Evolutionary conservation across 2,888 invertebrate genomes (phyloP), one percentile per base, ranked within the genome.

Genomic region (Nymphalis polychloros): DNA sequence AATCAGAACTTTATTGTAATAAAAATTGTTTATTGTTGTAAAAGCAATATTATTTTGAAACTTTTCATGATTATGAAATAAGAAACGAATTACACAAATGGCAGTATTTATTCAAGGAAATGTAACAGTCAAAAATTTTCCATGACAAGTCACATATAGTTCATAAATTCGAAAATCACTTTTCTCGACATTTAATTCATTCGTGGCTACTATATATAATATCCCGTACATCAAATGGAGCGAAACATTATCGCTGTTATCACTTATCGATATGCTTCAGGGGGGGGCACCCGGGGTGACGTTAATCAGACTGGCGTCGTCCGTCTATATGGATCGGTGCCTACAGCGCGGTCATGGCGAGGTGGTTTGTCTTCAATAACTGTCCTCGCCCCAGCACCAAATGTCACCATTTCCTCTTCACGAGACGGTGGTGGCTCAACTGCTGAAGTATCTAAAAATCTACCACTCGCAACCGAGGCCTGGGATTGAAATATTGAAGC

Each of bases 361-460:
- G 84, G 72, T 61, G 88, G 83, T 19, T 83, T 84, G 0, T 86
- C 85, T 0, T 84, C 84, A 16, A 72, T 77, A 4, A 84, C 83
- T 2, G 77, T 83, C 61, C 89, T 78, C 59, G 93, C 93, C 49
- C 95, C 95, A 66, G 94, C 90, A 77, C 95, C 95, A 81, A 96
- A 96, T 16, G 95, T 95, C 59, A 95, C 95, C 80, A 95, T 93
- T 77, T 96, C 96, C 77, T 96, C 96, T 74, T 95, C 95, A 72
- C 94, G 94, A 61, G 93, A 92, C 1, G 95, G 93, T 52, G 94
- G 94, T 16, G 95, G 94, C 72, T 94, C 95, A 52, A 94, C 92
- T 48, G 94, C 94, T 35, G 95, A 95, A 50, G 95, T 95, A 68
- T 93, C 95, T 72, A 96, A 90, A 74, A 96, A 96, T 78, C 95